Evolutionary conservation across 2,797 vertebrate species (phyloP), one percentile per base, ranked within the genome.

Genomic region (Platyrinchus mystaceus): DNA sequence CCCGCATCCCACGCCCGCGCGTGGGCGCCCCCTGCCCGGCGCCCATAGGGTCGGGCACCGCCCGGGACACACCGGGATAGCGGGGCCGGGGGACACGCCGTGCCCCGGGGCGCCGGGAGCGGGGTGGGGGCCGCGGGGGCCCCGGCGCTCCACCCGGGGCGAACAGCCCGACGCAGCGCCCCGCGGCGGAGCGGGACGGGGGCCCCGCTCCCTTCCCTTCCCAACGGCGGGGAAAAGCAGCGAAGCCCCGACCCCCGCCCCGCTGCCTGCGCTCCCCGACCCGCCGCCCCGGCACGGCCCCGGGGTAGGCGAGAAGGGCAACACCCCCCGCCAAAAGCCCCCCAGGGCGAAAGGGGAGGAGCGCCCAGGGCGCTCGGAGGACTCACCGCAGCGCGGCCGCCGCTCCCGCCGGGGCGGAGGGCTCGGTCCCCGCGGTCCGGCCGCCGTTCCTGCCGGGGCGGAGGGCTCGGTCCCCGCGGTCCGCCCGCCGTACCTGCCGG

Each of bases 1-100:
- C 90, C 79, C 36, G 17, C 82, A 94, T 75, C 91, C 94, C 94
- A 76, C 62, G 68, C 66, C 92, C 89, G 89, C 71, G 87, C 87
- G 68, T 88, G 89, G 93, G 89, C 86, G 63, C 79, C 95, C 94
- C 86, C 69, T 50, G 77, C 84, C 58, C 94, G 47, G 55, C 53
- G 59, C 23, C 93, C 86, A 13, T 32, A 19, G n/a, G 46, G 73
- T 32, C n/a, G 73, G 81, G 73, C 79, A 81, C 90, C 85, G 66
- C 92, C 82, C 37, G 43, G 53, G 37, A 74, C 69, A 9, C 62
- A 9, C 20, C 37, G 67, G 64, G n/a, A 23, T 34, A 16, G 15
- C 13, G 50, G 30, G 58, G 17, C 27, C 28, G 37, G 26, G 39
- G 36, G 44, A 79, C 62, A 47, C 75, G 18, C 68, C 23, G 1